Evolutionary conservation across 2,113 vertebrate genomes (phyloP).

Genomic region (Pteropus alecto): DNA sequence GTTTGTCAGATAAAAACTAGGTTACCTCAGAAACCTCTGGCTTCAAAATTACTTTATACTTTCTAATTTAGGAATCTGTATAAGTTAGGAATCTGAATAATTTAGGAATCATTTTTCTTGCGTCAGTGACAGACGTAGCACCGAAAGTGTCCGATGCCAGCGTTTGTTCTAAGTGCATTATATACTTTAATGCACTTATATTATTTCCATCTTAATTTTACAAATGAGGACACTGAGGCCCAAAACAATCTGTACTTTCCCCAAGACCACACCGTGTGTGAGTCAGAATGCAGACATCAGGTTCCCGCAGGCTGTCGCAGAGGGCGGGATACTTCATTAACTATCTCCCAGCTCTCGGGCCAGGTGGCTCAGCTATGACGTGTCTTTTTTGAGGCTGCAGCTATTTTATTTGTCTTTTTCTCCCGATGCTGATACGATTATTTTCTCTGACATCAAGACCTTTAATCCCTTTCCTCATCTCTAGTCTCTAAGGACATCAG

Average conservation of each 20-base stretch:
- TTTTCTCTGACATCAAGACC: not conserved
- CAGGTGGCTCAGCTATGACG: accelerated
- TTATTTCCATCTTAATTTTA: not conserved
- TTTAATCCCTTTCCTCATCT: not conserved
- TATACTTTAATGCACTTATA: not conserved
- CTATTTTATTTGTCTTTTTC: not conserved
- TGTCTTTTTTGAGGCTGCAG: not conserved
- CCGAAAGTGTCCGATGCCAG: too few species aligned
- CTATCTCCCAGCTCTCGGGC: not conserved
- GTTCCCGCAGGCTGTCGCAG: not conserved
- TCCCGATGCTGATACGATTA: not conserved
- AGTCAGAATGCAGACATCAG: not conserved
- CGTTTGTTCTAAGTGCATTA: not conserved
- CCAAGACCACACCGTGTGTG: not conserved
- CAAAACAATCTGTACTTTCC: not conserved
- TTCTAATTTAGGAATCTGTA: not conserved
- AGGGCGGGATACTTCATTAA: not conserved
- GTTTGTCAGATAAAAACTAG: not conserved
- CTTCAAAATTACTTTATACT: not conserved
- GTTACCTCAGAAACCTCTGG: not conserved
- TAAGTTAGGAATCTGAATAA: too few species aligned
- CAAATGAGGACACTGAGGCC: not conserved
- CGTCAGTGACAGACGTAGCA: not conserved
- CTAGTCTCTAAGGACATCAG: not conserved
- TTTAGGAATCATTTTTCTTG: not conserved